Base-by-base conservation (phyloP, 2,888 invertebrate species). In the Timema podura region DNA sequence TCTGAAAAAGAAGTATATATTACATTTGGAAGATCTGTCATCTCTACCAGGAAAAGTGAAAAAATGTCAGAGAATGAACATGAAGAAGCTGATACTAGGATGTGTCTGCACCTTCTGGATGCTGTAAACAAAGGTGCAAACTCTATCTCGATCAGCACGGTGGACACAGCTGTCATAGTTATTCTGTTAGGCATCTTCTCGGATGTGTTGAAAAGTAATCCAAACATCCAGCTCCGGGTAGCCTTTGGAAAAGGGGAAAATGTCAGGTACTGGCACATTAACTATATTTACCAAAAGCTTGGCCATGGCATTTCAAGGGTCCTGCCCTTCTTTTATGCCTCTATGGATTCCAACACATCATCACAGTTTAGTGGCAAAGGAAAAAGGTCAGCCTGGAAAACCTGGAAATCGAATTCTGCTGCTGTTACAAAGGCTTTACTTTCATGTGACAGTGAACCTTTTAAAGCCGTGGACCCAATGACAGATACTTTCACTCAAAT, bases 41-140 rank as follows among this genome's bases (percentile, higher is more conserved):
- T 2, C 54, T 7, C 54, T 5, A 54, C 2, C 15, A 3, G 1
- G 13, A 54, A 54, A 6, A 54, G 7, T 7, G 54, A 54, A 54
- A 54, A 54, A 8, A 54, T 54, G 54, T 11, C 54, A 5, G 54
- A 54, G 1, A 54, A 5, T 54, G 54, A 54, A 2, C 13, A 54
- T 11, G 6, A 54, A 54, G 54, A 54, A 11, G 54, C 54, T 54
- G 54, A 54, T 54, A 54, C 6, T 54, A 54, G 54, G n/a, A 54
- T 54, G n/a, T 54, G 10, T 54, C 54, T 54, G n/a, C 54, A 54
- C 54, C n/a, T 54, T 11, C 6, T 54, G 16, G 5, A 54, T 54
- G 54, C 54, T 11, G 54, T 54, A 54, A 54, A 5, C 3, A 54
- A 54, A 54, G 54, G 54, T 11, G 54, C 5, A 13, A 54, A 7